These are phyloP conservation scores for Sternotherus odoratus DNA, from an alignment of 2,797 vertebrate genomes.

Conservation along the genomic window DNA sequence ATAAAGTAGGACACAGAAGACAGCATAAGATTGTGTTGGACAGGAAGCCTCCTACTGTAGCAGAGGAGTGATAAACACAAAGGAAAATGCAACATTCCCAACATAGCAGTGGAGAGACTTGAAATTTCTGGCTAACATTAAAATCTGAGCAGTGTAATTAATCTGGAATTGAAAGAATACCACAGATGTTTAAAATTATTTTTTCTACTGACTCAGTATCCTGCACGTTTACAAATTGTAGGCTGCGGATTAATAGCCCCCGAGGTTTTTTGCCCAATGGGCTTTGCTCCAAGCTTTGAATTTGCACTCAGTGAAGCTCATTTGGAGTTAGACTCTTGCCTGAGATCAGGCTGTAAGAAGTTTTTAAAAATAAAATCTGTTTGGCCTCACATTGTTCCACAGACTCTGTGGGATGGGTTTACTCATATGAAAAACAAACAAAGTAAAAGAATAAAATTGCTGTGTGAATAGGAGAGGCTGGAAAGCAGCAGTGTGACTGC, in stretches of 20 bases:
- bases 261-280: constrained; percentile 66
- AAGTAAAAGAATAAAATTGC: not conserved
- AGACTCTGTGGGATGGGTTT: constrained; percentile 30
- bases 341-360: constrained; percentile 47
- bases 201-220: constrained; percentile 81
- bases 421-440: constrained; percentile 49
- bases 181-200: constrained; percentile 86
- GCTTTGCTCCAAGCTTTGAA: constrained; percentile 70
- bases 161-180: constrained; percentile 83
- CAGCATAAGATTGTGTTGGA: constrained; percentile 54
- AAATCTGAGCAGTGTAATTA: constrained; percentile 80
- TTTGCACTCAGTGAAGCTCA: constrained; percentile 68
- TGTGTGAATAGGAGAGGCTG: not conserved
- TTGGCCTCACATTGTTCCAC: constrained; percentile 44
- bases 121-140: constrained; percentile 79
- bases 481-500: not conserved
- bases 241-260: constrained; percentile 78
- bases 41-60: constrained; percentile 59
- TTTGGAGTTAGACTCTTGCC: constrained; percentile 69
- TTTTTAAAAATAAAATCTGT: constrained; percentile 51
- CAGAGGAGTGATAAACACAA: constrained; percentile 72
- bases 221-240: constrained; percentile 82
- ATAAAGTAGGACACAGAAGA: constrained; percentile 62
- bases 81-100: constrained; percentile 70
- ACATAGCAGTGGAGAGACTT: constrained; percentile 73